phyloP scores from a whole-genome alignment of 2,113 vertebrate species.

The Stomatorhinus ivindoensis region DNA sequence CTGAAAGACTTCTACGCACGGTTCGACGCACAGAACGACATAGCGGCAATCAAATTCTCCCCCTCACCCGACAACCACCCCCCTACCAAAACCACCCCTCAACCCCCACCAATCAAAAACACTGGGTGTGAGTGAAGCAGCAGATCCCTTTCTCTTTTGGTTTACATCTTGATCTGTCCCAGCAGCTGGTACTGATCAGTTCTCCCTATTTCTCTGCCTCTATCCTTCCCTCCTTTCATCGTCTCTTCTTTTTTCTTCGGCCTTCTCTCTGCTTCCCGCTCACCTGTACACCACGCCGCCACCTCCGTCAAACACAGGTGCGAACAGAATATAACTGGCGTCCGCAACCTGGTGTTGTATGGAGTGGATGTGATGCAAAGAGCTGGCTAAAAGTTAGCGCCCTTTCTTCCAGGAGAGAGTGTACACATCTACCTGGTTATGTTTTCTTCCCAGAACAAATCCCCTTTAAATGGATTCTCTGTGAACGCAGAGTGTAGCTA shows the following conservation, averaged over 20 bases:
- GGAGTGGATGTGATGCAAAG: neutral
- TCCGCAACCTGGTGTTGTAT: neutral
- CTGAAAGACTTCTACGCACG: too few species aligned
- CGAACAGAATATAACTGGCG: neutral
- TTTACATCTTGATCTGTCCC: neutral
- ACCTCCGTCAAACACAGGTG: neutral
- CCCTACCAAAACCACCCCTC: conserved; percentile 14
- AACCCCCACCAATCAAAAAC: conserved; percentile 20
- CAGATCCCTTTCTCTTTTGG: neutral
- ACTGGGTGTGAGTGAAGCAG: conserved; percentile 39
- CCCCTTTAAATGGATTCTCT: neutral
- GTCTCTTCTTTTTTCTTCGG: neutral
- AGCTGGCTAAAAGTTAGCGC: neutral
- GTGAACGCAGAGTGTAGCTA: neutral
- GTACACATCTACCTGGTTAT: neutral
- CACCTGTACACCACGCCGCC: conserved; percentile 15
- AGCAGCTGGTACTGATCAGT: conserved; percentile 8
- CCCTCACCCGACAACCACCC: too few species aligned
- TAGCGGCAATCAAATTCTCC: too few species aligned
- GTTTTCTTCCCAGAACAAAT: neutral
- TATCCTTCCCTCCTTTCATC: conserved; percentile 2
- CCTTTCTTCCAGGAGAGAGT: neutral
- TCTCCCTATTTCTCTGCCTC: neutral
- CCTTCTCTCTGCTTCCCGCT: neutral
- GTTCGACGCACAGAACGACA: too few species aligned